Percentiles rank a stretch among this genome's conserved stretches.
Evolutionary conservation across 2,113 vertebrate genomes (phyloP).

Genomic region (Castor canadensis): DNA sequence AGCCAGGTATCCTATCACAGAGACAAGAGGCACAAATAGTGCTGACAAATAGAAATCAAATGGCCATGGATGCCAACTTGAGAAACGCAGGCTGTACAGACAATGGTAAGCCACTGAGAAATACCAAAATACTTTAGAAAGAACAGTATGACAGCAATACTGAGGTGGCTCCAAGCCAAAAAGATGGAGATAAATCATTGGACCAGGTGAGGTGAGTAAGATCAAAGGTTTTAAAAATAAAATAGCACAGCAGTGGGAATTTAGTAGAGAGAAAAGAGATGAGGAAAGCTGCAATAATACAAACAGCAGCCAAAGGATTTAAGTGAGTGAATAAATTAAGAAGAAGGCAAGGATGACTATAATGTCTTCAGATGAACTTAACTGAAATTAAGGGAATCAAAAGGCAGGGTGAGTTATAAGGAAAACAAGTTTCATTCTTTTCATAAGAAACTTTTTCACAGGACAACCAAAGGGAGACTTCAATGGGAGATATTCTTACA

Average conservation of each 20-base stretch:
- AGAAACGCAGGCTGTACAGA: neutral
- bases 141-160: neutral
- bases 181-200: neutral
- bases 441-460: neutral
- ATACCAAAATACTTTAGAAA: neutral
- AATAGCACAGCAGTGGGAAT: neutral
- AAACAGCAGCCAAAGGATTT: neutral
- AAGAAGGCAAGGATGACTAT: neutral
- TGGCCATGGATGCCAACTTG: neutral
- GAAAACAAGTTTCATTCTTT: neutral
- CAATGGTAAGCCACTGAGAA: neutral
- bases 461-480: neutral
- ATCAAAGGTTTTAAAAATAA: neutral
- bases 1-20: neutral
- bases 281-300: neutral
- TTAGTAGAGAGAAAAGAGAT: neutral
- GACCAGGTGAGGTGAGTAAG: too few relatives aligned
- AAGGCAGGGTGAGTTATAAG: neutral
- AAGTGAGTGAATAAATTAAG: neutral
- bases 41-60: neutral
- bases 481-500: neutral
- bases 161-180: neutral
- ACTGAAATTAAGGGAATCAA: neutral
- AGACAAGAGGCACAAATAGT: neutral
- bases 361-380: neutral